Conservation (phyloP, 2,797 vertebrate species). For the Onychomys torridus region DNA sequence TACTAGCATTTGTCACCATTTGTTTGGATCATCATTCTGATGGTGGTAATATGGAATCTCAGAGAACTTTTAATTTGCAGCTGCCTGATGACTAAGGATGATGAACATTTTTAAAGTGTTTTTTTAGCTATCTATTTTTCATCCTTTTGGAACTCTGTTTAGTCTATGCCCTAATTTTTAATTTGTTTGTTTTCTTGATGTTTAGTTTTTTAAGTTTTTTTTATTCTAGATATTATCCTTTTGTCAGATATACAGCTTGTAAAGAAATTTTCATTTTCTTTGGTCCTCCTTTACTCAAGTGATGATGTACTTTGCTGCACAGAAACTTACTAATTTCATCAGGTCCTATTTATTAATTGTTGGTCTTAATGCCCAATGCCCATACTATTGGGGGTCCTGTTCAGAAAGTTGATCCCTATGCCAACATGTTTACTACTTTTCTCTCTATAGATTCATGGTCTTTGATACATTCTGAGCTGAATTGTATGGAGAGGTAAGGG, state of each 20-base stretch:
- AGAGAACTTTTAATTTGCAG: neutral
- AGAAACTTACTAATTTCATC: neutral
- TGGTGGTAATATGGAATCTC: neutral
- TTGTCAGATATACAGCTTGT: no score
- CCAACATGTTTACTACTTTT: neutral
- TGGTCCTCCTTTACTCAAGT: neutral
- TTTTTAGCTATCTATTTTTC: neutral
- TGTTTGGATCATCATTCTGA: neutral
- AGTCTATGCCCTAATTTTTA: neutral
- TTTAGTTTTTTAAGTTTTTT: neutral
- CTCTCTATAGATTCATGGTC: neutral
- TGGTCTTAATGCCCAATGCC: neutral
- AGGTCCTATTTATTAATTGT: neutral
- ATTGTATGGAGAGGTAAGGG: no score
- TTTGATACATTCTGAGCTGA: neutral
- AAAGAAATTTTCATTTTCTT: neutral
- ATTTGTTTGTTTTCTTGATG: neutral
- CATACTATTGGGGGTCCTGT: neutral
- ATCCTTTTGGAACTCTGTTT: neutral
- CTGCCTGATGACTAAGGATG: neutral
- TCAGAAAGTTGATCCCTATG: neutral
- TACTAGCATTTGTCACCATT: no score
- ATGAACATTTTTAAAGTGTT: neutral
- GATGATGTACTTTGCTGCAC: neutral
- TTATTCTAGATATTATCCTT: neutral